Base-by-base conservation (phyloP, 2,888 invertebrate genomes). In the Helleia helle region DNA sequence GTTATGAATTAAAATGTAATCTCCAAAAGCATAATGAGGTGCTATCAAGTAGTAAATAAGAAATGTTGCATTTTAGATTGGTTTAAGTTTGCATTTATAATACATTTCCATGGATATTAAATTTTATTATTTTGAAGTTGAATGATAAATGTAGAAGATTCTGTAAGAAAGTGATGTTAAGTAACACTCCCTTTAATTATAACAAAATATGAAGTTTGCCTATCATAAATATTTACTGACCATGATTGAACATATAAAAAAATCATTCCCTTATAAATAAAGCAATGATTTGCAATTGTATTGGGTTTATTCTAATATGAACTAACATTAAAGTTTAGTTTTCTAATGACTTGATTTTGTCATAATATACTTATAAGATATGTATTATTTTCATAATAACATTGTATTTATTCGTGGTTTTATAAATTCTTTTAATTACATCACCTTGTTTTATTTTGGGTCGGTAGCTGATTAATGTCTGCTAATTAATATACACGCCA, bases 381-480 rank as follows among this genome's bases (percentile, higher is more conserved):
- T 71, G 59, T 65, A 61, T 60, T 56, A 52, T 55, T 58, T 55
- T 54, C 66, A 55, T 71, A 72, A 70, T 71, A 69, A 70, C 67
- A 59, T 72, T 73, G 65, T 74, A 71, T 74, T 67, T 57, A 56
- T 66, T 68, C 63, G 41, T 41, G 42, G 55, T 58, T 58, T 61
- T 61, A 62, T 62, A 65, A 59, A 61, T 59, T 67, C 55, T 62
- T 56, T 61, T 57, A 4, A 22, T 12, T 6, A 36, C 18, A 18
- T n/a, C n/a, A 18, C 7, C 8, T 6, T 6, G 28, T 29, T 29
- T 29, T 29, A 29, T 29, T 29, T 12, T 29, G 4, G 22, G 22
- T 8, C 8, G 22, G 5, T 22, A 2, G 22, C 22, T 3, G 15
- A 15, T n/a, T n/a, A n/a, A n/a, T 15, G 15, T 3, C 15, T 14